phyloP scores from a whole-genome alignment of 2,888 invertebrate species.

The Hermaeophaga mercurialis region DNA sequence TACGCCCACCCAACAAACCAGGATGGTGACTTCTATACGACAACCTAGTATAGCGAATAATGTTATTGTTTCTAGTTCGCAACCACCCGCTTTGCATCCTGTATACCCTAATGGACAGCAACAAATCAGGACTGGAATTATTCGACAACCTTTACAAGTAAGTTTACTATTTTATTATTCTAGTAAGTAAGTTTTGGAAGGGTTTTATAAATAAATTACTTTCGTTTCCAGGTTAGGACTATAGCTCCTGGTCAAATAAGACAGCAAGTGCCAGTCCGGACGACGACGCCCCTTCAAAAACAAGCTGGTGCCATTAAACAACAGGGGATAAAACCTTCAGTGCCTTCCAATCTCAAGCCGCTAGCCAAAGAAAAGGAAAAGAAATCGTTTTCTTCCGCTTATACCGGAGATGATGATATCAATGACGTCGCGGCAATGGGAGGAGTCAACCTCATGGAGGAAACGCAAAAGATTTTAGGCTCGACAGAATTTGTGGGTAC shows the following conservation, averaged over 20 bases:
- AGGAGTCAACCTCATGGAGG: slow-evolving; percentile 95
- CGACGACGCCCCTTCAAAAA: slow-evolving; percentile 48
- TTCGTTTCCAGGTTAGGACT: slow-evolving; percentile 38
- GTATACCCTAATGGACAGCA: slow-evolving; percentile 48
- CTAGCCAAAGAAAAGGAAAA: slow-evolving; percentile 75
- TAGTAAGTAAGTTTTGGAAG: no score
- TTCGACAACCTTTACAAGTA: slow-evolving; percentile 47
- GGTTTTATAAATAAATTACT: no score
- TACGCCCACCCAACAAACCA: slow-evolving; percentile 48
- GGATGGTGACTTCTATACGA: slow-evolving; percentile 55
- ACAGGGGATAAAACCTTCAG: slow-evolving; percentile 58
- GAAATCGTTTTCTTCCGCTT: slow-evolving; percentile 62
- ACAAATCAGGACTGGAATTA: slow-evolving; percentile 30
- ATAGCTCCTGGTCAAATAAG: slow-evolving; percentile 39
- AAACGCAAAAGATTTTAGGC: slow-evolving; percentile 91
- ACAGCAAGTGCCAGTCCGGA: slow-evolving; percentile 35
- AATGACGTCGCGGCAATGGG: slow-evolving; percentile 99
- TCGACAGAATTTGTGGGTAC: slow-evolving; percentile 77
- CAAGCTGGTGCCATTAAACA: slow-evolving; percentile 38
- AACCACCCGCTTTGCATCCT: slow-evolving; percentile 58
- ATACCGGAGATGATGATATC: slow-evolving; percentile 82
- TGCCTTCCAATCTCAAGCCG: slow-evolving; percentile 63
- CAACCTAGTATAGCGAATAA: slow-evolving; percentile 48
- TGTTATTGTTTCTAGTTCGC: slow-evolving; percentile 55
- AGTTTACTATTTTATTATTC: no score